Percentiles rank a stretch among this genome's conserved stretches.
Evolutionary conservation across 2,113 vertebrate species (phyloP).

Genomic region (Caranx melampygus): DNA sequence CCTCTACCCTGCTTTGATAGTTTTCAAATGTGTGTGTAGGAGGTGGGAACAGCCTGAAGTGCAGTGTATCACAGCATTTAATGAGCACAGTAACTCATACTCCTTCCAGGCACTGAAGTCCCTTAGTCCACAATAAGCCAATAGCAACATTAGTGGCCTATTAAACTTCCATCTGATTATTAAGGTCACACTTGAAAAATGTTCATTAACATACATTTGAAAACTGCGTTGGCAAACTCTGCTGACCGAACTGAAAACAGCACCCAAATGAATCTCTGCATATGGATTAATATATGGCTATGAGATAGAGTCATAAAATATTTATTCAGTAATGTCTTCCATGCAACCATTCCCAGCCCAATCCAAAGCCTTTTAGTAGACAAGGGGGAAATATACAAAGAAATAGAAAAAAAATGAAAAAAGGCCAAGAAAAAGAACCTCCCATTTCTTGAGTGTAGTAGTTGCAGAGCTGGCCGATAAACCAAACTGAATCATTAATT

Average conservation of each 20-base stretch:
- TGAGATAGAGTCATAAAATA: neutral
- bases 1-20: constrained; percentile 22
- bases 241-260: constrained; percentile 19
- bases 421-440: neutral
- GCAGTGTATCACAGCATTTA: constrained; percentile 63
- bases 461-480: too few relatives aligned
- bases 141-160: constrained; percentile 37
- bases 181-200: constrained; percentile 32
- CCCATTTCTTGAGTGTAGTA: neutral
- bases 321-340: neutral
- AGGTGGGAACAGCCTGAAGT: constrained; percentile 45
- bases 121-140: constrained; percentile 17
- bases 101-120: constrained; percentile 38
- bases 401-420: neutral
- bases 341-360: neutral
- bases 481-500: too few relatives aligned
- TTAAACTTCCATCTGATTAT: constrained; percentile 49
- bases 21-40: constrained; percentile 38
- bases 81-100: constrained; percentile 48
- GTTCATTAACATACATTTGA: constrained; percentile 40
- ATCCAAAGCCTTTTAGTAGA: neutral
- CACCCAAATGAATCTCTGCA: neutral
- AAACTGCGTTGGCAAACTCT: constrained; percentile 1
- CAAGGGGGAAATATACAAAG: neutral
- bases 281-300: neutral